Evolutionary conservation across 2,888 invertebrate genomes (phyloP), one percentile per base, ranked within the genome.

Genomic region (Dicranocentrus wangi): DNA sequence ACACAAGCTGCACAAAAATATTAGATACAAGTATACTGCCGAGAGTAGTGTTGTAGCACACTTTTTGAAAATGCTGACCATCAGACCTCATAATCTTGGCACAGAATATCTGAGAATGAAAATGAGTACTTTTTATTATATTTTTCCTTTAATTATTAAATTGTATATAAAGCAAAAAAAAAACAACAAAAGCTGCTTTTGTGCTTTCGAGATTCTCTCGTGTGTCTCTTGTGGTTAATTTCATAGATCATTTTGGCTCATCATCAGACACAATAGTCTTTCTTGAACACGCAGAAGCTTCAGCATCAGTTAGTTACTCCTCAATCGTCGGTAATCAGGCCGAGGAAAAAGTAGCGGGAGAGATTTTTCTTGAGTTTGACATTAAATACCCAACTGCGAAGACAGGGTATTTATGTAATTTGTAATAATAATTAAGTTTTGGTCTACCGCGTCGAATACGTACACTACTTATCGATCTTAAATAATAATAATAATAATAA

Each of bases 11-110:
- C 32, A 32, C 32, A 32, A 32, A 32, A 32, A 32, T 32, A 32
- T 32, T 32, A 32, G 3, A 32, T 32, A 32, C 32, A 3, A 32
- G 32, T n/a, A n/a, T n/a, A n/a, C n/a, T 7, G 32, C 32, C 10
- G 32, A n/a, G n/a, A 32, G 32, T 32, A 32, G 10, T 7, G 32
- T 10, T 32, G 3, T 7, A 32, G 32, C 32, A 32, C 32, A 32
- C n/a, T n/a, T 61, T 32, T 15, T n/a, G 1, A n/a, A 23, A 47
- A 32, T n/a, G 61, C 47, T 63, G 65, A 63, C 53, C 63, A 73
- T 65, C 65, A 73, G 65, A 73, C 71, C 60, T 72, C 43, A 60
- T 70, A 72, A 72, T 73, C 73, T 73, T 73, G 73, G 73, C 73
- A 73, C 73, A 63, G 53, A 73, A 73, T 69, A 27, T n/a, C 19